phyloP scores from a whole-genome alignment of 2,113 vertebrate genomes.

The Polypterus bichir region DNA sequence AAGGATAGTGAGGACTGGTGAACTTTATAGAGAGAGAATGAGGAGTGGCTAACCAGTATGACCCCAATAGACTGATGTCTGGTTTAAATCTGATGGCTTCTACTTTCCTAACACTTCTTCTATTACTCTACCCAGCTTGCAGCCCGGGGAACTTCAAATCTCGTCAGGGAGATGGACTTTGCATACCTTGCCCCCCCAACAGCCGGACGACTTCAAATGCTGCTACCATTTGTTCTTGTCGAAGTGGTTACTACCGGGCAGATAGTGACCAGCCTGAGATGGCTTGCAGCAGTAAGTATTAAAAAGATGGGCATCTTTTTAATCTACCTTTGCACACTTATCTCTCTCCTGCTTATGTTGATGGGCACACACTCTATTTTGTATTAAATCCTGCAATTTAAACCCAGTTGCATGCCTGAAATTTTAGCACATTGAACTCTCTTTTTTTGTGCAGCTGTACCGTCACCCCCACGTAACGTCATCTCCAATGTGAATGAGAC shows the following conservation, averaged over 20 bases:
- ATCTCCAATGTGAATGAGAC: constrained; percentile 97
- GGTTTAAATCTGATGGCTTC: constrained; percentile 19
- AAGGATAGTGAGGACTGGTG: too few relatives aligned
- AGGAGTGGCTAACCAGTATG: too few relatives aligned
- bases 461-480: constrained; percentile 73
- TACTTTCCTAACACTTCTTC: constrained; percentile 2
- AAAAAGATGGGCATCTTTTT: background rate
- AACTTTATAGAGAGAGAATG: too few relatives aligned
- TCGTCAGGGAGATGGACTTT: constrained; percentile 78
- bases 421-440: background rate
- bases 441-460: constrained; percentile 54
- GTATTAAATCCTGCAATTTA: background rate
- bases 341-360: constrained; percentile 8
- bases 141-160: constrained; percentile 81
- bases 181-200: constrained; percentile 75
- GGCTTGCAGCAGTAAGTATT: constrained; percentile 80
- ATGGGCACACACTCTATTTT: background rate
- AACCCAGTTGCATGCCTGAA: background rate
- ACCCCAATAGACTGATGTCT: too few relatives aligned
- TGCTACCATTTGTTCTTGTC: constrained; percentile 72
- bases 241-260: constrained; percentile 75
- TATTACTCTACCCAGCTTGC: constrained; percentile 55
- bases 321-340: background rate
- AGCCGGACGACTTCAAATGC: constrained; percentile 73
- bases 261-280: constrained; percentile 74